Evolutionary conservation across 1,140 invertebrate genomes (phyloP).

Genomic region (Leptinotarsa defecta): DNA sequence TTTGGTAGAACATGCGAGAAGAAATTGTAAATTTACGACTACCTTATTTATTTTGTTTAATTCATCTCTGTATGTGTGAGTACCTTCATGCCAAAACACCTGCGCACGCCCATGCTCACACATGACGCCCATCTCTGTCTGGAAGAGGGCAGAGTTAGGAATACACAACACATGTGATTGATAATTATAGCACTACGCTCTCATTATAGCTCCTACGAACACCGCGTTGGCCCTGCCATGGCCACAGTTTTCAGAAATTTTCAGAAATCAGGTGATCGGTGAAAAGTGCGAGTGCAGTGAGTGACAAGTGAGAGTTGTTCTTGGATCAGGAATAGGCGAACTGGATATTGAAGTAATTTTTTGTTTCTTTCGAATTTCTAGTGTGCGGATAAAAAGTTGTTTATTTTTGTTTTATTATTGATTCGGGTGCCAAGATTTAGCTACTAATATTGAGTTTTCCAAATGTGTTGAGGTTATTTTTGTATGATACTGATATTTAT

Average conservation of each 20-base stretch:
- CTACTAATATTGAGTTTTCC: not conserved
- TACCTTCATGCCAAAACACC: not conserved
- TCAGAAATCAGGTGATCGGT: not conserved
- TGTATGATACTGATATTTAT: too few relatives aligned
- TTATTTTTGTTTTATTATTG: slow-evolving; percentile 7
- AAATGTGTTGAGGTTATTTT: too few relatives aligned
- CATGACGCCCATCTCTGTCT: slow-evolving; percentile 19
- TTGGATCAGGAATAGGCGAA: not conserved
- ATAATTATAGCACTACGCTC: slow-evolving; percentile 21
- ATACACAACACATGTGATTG: slow-evolving; percentile 23
- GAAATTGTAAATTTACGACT: too few relatives aligned
- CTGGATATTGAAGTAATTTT: not conserved
- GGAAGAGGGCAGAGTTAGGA: slow-evolving; percentile 17
- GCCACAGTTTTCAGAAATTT: not conserved
- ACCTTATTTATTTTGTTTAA: too few relatives aligned
- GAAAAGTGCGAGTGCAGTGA: not conserved
- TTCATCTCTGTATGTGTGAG: too few relatives aligned
- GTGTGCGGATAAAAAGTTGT: slow-evolving; percentile 16
- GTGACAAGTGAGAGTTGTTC: slow-evolving; percentile 5
- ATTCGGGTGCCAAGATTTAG: slow-evolving; percentile 1
- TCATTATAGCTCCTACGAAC: slow-evolving; percentile 13
- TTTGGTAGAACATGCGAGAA: too few relatives aligned
- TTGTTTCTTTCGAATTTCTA: not conserved
- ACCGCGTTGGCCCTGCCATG: slow-evolving; percentile 1
- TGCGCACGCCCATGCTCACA: slow-evolving; percentile 14